Evolutionary conservation across 2,113 vertebrate species (phyloP), one percentile per base, ranked within the genome.

Genomic region (Corythornis vintsioides): DNA sequence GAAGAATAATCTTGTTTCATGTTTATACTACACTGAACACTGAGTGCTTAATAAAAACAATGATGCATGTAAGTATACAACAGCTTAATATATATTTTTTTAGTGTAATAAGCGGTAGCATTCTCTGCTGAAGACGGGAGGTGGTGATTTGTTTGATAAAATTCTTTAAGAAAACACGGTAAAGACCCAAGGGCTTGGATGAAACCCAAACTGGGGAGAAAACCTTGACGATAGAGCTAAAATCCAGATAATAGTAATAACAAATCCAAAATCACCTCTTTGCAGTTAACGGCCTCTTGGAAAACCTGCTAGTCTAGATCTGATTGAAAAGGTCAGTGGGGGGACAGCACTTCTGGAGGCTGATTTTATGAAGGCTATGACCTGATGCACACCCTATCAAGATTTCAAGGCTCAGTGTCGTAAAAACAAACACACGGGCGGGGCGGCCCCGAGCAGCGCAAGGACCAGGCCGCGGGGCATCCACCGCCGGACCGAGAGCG

Each of bases 1-100:
- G 61, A 92, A 79, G 48, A 90, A 92, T 86, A 87, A 84, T 80
- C 79, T 83, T 80, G 64, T 91, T 91, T 84, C 88, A 90, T 72
- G 61, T 76, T 94, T 83, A 73, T 57, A 67, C 35, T 88, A 53
- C 75, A 83, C 65, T 83, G 61, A 86, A 74, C 64, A 53, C 61
- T 11, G 66, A 90, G 53, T 61, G 24, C 88, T 88, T 90, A 83
- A 91, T 75, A 86, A 83, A 92, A 94, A 94, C 70, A 89, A 64
- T 43, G n/a, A 90, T 63, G 33, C 59, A 82, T 24, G 38, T 43
- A 66, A 80, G 45, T 22, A 88, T 25, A 74, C 43, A 66, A 47
- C 59, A 82, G 82, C 65, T 65, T 72, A 64, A 45, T 57, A 78
- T 16, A 24, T 52, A 76, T 63, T 48, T 87, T 93, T 64, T 89